phyloP scores from a whole-genome alignment of 2,797 vertebrate species.

The Aldrovandia affinis region DNA sequence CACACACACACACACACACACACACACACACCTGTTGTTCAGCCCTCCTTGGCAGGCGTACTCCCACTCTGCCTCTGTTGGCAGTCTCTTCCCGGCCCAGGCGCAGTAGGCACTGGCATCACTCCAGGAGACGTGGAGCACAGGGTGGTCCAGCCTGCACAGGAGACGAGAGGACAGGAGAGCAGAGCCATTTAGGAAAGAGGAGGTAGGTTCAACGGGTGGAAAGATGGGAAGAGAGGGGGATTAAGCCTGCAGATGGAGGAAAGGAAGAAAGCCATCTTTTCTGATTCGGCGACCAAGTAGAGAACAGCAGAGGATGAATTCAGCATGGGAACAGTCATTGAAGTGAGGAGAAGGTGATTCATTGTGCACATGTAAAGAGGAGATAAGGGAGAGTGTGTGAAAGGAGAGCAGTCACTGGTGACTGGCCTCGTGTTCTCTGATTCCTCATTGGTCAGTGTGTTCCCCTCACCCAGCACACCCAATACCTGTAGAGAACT shows the following conservation, averaged over 20 bases:
- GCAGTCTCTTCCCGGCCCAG: constrained; percentile 88
- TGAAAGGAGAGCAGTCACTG: too few relatives aligned
- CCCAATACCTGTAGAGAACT: neutral
- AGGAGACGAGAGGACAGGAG: neutral
- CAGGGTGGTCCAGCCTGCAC: constrained; percentile 79
- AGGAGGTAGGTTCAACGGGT: too few relatives aligned
- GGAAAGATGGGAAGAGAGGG: too few relatives aligned
- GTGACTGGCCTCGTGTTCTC: neutral
- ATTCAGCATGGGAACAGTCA: too few relatives aligned
- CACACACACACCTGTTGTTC: neutral
- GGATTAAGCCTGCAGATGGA: too few relatives aligned
- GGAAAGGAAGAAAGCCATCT: too few relatives aligned
- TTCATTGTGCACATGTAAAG: too few relatives aligned
- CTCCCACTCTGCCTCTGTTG: constrained; percentile 94
- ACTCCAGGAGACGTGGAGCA: constrained; percentile 90
- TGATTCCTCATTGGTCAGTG: neutral
- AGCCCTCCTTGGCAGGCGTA: constrained; percentile 83
- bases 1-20: neutral
- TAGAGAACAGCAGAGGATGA: too few relatives aligned
- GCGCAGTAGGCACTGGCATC: constrained; percentile 87
- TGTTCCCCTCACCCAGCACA: neutral
- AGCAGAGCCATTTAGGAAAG: neutral
- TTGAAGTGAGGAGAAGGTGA: too few relatives aligned
- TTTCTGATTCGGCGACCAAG: too few relatives aligned
- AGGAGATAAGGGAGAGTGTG: too few relatives aligned